Conservation (phyloP, 2,888 invertebrate genomes). For the Eupsilia transversa region DNA sequence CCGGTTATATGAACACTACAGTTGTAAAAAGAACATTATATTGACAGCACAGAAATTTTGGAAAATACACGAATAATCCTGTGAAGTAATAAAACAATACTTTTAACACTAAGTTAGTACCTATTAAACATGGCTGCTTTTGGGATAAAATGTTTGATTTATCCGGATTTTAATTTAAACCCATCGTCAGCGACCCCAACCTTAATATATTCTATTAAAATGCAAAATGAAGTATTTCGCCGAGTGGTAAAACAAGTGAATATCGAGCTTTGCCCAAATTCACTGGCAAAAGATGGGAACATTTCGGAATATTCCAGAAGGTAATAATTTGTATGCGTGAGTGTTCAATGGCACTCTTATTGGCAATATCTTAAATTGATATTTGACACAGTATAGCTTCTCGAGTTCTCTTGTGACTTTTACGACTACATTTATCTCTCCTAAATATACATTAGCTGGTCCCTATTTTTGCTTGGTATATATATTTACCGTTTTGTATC, state of each 20-base stretch:
- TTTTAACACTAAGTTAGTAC: constrained; percentile 24
- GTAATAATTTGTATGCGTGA: constrained; percentile 68
- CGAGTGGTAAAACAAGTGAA: constrained; percentile 63
- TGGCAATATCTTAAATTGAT: constrained; percentile 83
- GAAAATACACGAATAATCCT: not conserved
- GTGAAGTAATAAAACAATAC: constrained; percentile 17
- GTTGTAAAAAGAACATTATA: not conserved
- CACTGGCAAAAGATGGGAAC: constrained; percentile 51
- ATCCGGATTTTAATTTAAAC: constrained; percentile 63
- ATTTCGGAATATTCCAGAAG: constrained; percentile 55
- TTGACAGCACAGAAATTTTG: not conserved
- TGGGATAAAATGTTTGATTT: constrained; percentile 51
- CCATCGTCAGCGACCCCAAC: constrained; percentile 39
- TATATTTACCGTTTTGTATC: constrained; percentile 65
- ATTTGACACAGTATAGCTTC: constrained; percentile 79
- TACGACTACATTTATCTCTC: constrained; percentile 76
- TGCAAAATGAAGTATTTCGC: constrained; percentile 65
- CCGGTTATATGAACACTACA: not conserved
- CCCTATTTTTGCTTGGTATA: constrained; percentile 61
- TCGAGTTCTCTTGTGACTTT: constrained; percentile 76
- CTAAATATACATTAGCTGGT: constrained; percentile 75
- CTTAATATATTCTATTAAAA: constrained; percentile 66
- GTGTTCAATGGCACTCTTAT: constrained; percentile 63
- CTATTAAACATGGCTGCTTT: constrained; percentile 23
- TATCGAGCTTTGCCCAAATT: constrained; percentile 57